Base-by-base conservation (phyloP, 2,888 invertebrate species). In the Elmis aenea region DNA sequence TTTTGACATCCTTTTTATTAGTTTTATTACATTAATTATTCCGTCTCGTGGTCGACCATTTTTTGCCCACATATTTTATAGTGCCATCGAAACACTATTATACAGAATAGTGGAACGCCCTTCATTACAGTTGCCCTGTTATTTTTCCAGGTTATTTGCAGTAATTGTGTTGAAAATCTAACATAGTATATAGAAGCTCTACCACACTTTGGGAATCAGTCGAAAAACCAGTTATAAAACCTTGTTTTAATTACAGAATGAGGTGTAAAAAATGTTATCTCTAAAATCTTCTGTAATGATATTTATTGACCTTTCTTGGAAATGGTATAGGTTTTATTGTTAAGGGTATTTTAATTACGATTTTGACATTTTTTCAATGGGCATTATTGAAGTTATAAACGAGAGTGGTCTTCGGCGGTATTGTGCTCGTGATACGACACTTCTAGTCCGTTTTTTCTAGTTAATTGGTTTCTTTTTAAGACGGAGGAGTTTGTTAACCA, bases 241-340 rank as follows among this genome's bases (percentile, higher is more conserved):
- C 58, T 51, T 52, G 52, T 58, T 57, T 59, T 59, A 61, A 61
- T 60, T 59, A 58, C 51, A 50, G 44, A 46, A 52, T 50, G 51
- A 56, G 55, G 57, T 58, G 59, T 59, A 57, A 57, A 58, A 58
- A 54, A 48, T 54, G 46, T 46, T 44, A 49, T 54, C 48, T 48
- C 41, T 52, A 45, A 46, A 51, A 52, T 6, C 44, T 46, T 42
- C 42, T 10, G 43, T 51, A 50, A 52, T 50, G 46, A 49, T 48
- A 50, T 48, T 52, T 51, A 50, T 51, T 51, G 45, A 46, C 42
- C 41, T 41, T 51, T 50, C 51, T 48, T 31, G 46, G 42, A 50
- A 53, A 46, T 42, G 35, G 18, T 8, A n/a, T n/a, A 27, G 16
- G 45, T 38, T 33, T 46, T 46, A 46, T 48, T 48, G 47, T 47